Conservation (phyloP, 1,140 invertebrate genomes). For the Heliconius hewitsoni region DNA sequence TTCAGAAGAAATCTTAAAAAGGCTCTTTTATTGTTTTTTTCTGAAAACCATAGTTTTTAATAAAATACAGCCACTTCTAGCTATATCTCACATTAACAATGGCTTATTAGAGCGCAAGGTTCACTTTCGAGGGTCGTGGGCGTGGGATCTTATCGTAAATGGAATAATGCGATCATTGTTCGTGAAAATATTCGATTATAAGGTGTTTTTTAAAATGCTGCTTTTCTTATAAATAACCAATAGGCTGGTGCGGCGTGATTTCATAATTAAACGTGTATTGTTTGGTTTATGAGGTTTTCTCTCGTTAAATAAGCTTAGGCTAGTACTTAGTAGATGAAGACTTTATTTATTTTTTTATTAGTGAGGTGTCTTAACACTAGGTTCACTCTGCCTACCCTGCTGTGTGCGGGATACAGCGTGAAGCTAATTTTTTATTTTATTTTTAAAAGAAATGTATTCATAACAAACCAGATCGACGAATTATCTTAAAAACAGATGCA, state of each 20-base stretch:
- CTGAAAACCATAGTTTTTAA: not conserved
- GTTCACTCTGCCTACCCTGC: too few relatives aligned
- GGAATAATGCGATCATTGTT: constrained; percentile 37
- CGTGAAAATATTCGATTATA: constrained; percentile 7
- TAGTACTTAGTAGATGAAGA: not conserved
- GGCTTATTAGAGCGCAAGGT: constrained; percentile 11
- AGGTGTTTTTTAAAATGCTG: not conserved
- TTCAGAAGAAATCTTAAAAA: not conserved
- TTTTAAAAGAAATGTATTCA: too few relatives aligned
- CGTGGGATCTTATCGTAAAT: constrained; percentile 26
- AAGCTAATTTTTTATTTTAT: too few relatives aligned
- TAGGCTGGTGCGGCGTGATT: not conserved
- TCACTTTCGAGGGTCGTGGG: constrained; percentile 41
- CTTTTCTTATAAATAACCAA: not conserved
- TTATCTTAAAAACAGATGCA: too few relatives aligned
- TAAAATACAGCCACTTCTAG: not conserved
- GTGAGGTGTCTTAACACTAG: too few relatives aligned
- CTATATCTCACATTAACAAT: constrained; percentile 30
- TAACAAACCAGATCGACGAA: too few relatives aligned
- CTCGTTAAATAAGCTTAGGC: not conserved
- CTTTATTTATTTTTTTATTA: not conserved
- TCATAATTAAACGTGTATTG: not conserved
- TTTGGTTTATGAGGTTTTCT: not conserved
- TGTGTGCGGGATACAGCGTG: too few relatives aligned
- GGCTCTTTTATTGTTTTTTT: not conserved